Base-by-base conservation (phyloP, 2,888 invertebrate species). In the Steinernema scapterisci region DNA sequence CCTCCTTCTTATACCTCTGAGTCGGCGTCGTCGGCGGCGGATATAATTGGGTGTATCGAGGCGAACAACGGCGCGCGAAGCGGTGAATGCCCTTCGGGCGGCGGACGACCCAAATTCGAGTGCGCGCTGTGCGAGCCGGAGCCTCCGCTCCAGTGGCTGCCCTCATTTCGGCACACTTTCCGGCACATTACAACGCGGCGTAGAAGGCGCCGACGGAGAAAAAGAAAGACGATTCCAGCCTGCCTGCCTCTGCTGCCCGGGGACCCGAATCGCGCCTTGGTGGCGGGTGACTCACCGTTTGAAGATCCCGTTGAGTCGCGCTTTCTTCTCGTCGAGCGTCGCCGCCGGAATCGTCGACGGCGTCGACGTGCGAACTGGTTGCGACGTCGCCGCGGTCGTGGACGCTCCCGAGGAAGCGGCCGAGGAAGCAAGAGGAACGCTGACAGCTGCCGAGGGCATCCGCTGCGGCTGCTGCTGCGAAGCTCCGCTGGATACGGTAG, bases 221-320 rank as follows among this genome's bases (percentile, higher is more conserved):
- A 21, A 63, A 63, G 31, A 13, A 48, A 48, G 48, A 48, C 38
- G 19, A 48, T 48, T 48, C 48, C 13, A 7, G 16, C 19, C 19
- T 19, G 48, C 48, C n/a, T n/a, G n/a, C n/a, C n/a, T n/a, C n/a
- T n/a, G n/a, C n/a, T n/a, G n/a, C n/a, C n/a, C n/a, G n/a, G n/a
- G n/a, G n/a, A 19, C 3, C n/a, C 48, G 48, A 48, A 38, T 38
- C 38, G 38, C 38, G 38, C 38, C 38, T 38, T 9, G 38, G 9
- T 9, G 38, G 48, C 48, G 31, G 44, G 11, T 71, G 48, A 79
- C 80, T 76, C 73, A 80, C 81, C 74, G 76, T 70, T 81, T 78
- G 63, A 81, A 71, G 51, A 81, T 77, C 71, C 56, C 72, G 70
- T 78, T 81, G 73, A 81, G 74, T 13, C 81, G 75, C 19, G 75